Evolutionary conservation across 2,888 invertebrate species (phyloP).

Genomic region (Drosophila kanekoi): DNA sequence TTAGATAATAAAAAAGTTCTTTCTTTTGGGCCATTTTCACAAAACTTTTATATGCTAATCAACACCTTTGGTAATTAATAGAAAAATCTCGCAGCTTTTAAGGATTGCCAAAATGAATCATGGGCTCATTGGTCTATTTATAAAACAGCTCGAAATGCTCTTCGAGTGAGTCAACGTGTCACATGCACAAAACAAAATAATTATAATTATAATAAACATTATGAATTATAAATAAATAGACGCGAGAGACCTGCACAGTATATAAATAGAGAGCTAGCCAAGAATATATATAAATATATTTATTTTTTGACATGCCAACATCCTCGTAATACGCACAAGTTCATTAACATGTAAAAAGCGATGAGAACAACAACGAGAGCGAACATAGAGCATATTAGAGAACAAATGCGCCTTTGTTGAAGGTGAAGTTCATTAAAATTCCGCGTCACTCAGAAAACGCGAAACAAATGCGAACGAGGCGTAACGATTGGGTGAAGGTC

Average conservation of each 20-base stretch:
- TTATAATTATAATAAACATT: slow-evolving; percentile 49
- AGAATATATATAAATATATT: slow-evolving; percentile 5
- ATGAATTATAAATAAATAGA: slow-evolving; percentile 53
- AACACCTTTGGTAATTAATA: too few relatives aligned
- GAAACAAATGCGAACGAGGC: slow-evolving; percentile 35
- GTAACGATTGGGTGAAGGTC: slow-evolving; percentile 73
- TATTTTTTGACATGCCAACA: slow-evolving; percentile 18
- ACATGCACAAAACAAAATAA: slow-evolving; percentile 60
- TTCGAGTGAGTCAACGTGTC: slow-evolving; percentile 56
- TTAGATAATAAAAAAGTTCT: neutral
- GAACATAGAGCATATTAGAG: slow-evolving; percentile 4
- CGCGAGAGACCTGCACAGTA: neutral
- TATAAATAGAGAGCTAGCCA: slow-evolving; percentile 29
- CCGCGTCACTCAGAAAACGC: slow-evolving; percentile 66
- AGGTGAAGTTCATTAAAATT: slow-evolving; percentile 80
- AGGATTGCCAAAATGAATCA: slow-evolving; percentile 52
- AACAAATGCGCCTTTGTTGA: slow-evolving; percentile 40
- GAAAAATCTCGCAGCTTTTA: neutral
- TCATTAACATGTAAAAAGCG: slow-evolving; percentile 72
- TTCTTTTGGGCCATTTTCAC: too few relatives aligned
- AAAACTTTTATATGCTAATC: too few relatives aligned
- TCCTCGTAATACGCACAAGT: slow-evolving; percentile 51
- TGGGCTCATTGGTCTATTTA: slow-evolving; percentile 19
- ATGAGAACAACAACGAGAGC: neutral
- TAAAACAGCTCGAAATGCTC: slow-evolving; percentile 30